Evolutionary conservation across 1,140 invertebrate genomes (phyloP).

Genomic region (Papilio dardanus): DNA sequence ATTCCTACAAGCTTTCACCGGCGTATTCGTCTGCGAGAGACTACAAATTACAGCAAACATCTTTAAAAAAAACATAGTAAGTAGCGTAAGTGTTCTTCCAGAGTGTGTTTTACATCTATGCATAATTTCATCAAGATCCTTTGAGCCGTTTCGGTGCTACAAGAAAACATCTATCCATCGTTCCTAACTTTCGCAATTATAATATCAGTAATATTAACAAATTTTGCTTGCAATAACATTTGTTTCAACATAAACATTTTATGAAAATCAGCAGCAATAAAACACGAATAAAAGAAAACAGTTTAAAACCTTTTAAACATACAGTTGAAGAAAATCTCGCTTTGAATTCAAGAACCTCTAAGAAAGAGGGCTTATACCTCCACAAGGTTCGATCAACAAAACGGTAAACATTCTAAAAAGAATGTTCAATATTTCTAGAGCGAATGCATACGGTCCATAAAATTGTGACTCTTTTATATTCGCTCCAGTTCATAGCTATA

Average conservation of each 20-base stretch:
- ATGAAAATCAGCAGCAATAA: not conserved
- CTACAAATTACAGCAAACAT: too few species aligned
- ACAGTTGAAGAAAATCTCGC: not conserved
- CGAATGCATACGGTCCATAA: conserved; percentile 43
- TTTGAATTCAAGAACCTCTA: not conserved
- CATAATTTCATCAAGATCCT: not conserved
- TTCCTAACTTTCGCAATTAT: too few species aligned
- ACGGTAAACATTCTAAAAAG: conserved; percentile 9
- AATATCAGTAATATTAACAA: not conserved
- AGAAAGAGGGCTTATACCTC: not conserved
- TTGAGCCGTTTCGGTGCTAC: too few species aligned
- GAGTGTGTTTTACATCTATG: not conserved
- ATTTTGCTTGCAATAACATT: not conserved
- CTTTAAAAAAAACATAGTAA: not conserved
- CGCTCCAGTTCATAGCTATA: conserved; percentile 40
- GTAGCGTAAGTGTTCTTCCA: not conserved
- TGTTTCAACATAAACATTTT: not conserved
- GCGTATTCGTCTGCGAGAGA: conserved; percentile 30
- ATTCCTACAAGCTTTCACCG: not conserved
- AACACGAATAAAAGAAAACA: not conserved
- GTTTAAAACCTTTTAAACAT: not conserved
- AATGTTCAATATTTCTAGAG: conserved; percentile 16
- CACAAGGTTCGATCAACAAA: conserved; percentile 17
- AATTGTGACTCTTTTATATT: conserved; percentile 40
- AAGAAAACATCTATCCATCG: too few species aligned